These are phyloP conservation scores for Lacerta viridis DNA, from an alignment of 2,797 vertebrate species.

Conservation along the genomic window DNA sequence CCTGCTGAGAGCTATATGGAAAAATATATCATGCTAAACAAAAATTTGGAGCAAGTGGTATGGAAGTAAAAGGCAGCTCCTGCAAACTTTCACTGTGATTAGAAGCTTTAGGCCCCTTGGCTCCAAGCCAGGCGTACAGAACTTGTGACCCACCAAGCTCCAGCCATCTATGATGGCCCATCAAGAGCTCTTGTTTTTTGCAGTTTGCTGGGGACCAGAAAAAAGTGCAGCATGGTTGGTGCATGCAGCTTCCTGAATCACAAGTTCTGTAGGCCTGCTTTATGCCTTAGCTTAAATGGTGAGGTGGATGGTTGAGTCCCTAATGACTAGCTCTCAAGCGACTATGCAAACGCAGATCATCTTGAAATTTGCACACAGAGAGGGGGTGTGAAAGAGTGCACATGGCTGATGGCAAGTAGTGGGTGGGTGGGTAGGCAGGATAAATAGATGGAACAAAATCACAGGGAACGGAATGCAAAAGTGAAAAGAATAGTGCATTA, in stretches of 20 bases:
- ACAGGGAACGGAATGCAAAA: too few species aligned
- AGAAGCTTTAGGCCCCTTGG: not conserved
- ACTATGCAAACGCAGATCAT: not conserved
- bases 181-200: not conserved
- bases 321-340: not conserved
- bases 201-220: not conserved
- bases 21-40: not conserved
- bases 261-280: not conserved
- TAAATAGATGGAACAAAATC: not conserved
- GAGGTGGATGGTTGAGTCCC: not conserved
- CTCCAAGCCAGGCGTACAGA: not conserved
- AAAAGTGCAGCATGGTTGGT: not conserved
- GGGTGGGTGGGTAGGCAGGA: too few species aligned
- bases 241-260: not conserved
- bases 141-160: not conserved
- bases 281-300: conserved; percentile 1
- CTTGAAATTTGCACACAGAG: not conserved
- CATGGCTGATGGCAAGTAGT: not conserved
- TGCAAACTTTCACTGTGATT: not conserved
- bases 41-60: not conserved
- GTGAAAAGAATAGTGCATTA: too few species aligned
- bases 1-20: not conserved
- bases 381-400: not conserved
- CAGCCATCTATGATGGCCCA: not conserved
- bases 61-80: not conserved